A percentile compares a stretch with the other conserved stretches of the same genome.
Evolutionary conservation across 2,113 vertebrate genomes (phyloP).

Genomic region (Benthochromis sp.): DNA sequence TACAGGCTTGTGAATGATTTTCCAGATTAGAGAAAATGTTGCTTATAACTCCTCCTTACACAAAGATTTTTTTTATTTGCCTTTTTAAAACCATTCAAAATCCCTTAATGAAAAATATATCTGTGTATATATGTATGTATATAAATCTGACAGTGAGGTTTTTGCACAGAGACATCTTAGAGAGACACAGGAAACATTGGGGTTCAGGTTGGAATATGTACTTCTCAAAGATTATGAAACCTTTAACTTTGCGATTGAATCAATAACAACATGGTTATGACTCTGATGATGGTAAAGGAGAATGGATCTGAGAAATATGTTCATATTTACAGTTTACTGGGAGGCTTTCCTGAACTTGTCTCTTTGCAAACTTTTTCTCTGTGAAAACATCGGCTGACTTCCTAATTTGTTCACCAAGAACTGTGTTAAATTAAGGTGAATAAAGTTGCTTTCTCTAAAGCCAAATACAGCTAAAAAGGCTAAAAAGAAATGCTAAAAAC

Average conservation of each 20-base stretch:
- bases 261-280: neutral
- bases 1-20: neutral
- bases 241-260: neutral
- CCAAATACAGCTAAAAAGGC: neutral
- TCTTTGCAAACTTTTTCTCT: neutral
- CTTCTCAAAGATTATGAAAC: neutral
- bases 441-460: neutral
- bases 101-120: neutral
- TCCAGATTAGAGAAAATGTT: neutral
- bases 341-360: neutral
- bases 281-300: neutral
- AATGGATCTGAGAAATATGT: neutral
- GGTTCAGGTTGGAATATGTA: neutral
- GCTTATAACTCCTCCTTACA: neutral
- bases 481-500: neutral
- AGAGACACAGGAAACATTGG: neutral
- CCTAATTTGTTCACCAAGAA: neutral
- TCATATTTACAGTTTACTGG: neutral
- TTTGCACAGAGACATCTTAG: accelerated
- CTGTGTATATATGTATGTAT: neutral
- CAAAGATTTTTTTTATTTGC: neutral
- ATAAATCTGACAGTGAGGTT: neutral
- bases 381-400: neutral
- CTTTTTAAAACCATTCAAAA: neutral
- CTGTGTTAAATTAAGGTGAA: neutral